phyloP scores from a whole-genome alignment of 2,797 vertebrate genomes.

The Myotis myotis region DNA sequence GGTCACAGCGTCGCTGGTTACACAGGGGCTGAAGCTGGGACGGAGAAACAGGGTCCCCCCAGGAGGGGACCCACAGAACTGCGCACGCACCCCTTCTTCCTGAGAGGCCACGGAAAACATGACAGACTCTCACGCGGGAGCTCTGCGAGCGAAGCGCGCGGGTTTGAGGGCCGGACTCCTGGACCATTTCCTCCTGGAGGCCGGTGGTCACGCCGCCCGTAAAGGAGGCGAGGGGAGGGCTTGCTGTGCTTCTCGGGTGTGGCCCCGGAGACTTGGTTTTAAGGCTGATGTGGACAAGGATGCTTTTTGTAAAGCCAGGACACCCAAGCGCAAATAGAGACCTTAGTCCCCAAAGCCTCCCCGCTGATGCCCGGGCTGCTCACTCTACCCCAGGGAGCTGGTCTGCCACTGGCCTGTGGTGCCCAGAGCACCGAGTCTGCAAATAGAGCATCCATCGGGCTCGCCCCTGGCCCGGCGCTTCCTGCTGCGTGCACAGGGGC shows the following conservation, averaged over 20 bases:
- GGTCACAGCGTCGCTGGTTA: rapidly evolving
- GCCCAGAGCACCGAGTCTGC: background rate
- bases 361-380: background rate
- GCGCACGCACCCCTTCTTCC: background rate
- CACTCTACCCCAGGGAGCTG: background rate
- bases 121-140: too few relatives aligned
- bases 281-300: background rate
- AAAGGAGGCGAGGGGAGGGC: background rate
- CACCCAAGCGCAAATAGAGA: background rate
- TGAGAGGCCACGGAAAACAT: background rate
- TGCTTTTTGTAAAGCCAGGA: background rate
- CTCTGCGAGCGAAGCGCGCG: background rate
- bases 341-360: background rate
- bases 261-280: background rate
- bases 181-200: background rate
- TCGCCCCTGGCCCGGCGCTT: too few relatives aligned
- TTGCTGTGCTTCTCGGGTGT: background rate
- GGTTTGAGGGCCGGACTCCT: background rate
- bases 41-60: background rate
- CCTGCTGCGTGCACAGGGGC: too few relatives aligned
- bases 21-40: background rate
- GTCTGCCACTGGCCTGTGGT: background rate
- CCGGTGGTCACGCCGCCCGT: background rate
- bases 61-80: background rate
- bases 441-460: rapidly evolving